phyloP scores from a whole-genome alignment of 2,797 vertebrate genomes.

The Tenualosa ilisha region DNA sequence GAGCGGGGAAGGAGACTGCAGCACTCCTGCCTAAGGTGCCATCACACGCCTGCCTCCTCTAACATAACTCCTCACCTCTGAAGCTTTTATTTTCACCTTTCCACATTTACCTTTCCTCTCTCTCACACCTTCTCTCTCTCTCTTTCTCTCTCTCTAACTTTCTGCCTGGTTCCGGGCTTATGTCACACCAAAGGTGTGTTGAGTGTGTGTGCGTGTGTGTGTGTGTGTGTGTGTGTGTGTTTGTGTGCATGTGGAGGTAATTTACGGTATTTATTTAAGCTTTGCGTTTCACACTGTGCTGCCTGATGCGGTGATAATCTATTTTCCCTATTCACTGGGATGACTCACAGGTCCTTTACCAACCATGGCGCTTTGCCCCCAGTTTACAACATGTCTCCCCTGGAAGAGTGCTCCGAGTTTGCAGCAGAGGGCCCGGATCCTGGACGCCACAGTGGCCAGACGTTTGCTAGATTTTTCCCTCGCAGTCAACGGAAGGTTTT shows the following conservation, averaged over 20 bases:
- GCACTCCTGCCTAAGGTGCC: not conserved
- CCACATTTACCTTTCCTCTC: not conserved
- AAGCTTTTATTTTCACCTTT: not conserved
- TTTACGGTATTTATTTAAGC: not conserved
- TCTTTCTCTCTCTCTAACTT: not conserved
- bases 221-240: not conserved
- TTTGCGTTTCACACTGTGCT: not conserved
- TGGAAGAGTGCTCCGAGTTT: not conserved
- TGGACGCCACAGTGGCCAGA: conserved; percentile 8
- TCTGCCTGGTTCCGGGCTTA: not conserved
- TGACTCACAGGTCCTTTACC: not conserved
- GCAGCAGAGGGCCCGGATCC: not conserved
- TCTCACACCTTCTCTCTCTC: not conserved
- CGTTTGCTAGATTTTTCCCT: conserved; percentile 5
- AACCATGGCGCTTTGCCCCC: not conserved
- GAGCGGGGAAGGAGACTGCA: conserved; percentile 59
- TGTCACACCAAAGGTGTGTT: not conserved
- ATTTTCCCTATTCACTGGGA: not conserved
- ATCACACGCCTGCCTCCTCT: not conserved
- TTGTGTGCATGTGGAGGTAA: not conserved
- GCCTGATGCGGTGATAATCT: not conserved
- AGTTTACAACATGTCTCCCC: not conserved
- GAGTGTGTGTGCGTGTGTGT: not conserved
- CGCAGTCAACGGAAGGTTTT: not conserved
- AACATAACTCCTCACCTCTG: not conserved